Percentiles rank a stretch among this genome's conserved stretches.
Evolutionary conservation across 2,797 vertebrate species (phyloP).

Genomic region (Phalloptychus januarius): DNA sequence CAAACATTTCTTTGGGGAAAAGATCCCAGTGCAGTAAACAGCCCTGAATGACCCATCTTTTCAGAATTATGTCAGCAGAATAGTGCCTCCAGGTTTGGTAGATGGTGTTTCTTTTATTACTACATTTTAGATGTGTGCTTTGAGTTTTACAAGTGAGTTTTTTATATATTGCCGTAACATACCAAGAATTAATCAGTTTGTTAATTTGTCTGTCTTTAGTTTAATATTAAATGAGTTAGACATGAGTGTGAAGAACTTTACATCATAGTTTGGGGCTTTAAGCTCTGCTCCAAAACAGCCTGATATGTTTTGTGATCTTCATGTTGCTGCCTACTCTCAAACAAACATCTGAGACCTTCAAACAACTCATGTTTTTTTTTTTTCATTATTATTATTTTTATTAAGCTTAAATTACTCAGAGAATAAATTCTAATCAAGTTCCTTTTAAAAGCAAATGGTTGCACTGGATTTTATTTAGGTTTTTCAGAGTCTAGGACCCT

Average conservation of each 20-base stretch:
- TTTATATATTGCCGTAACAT: too few relatives aligned
- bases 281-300: background rate
- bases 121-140: too few relatives aligned
- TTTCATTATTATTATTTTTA: background rate
- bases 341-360: background rate
- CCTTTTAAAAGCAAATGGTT: background rate
- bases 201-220: too few relatives aligned
- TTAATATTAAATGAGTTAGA: too few relatives aligned
- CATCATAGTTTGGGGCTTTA: too few relatives aligned
- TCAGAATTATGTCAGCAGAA: background rate
- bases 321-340: background rate
- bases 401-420: background rate
- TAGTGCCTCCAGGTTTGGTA: background rate
- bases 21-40: background rate
- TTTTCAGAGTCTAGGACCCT: background rate
- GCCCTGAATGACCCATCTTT: background rate
- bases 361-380: too few relatives aligned
- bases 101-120: background rate
- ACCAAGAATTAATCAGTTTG: too few relatives aligned
- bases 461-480: background rate
- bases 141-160: too few relatives aligned
- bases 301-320: too few relatives aligned
- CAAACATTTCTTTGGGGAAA: background rate
- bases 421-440: background rate
- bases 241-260: too few relatives aligned